Evolutionary conservation across 2,797 vertebrate species (phyloP).

Genomic region (Centroberyx gerrardi): DNA sequence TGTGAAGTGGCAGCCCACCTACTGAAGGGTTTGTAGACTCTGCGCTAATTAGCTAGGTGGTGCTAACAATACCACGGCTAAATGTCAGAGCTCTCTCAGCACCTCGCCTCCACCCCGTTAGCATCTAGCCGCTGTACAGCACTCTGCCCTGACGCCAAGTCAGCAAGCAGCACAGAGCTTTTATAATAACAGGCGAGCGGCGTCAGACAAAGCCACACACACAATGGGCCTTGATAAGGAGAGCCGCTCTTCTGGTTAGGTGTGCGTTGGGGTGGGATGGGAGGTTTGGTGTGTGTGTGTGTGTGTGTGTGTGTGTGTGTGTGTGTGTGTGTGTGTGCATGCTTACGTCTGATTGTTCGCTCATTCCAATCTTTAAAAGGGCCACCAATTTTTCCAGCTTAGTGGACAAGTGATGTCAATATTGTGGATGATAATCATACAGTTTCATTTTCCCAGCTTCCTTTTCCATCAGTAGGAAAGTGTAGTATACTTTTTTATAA

Average conservation of each 20-base stretch:
- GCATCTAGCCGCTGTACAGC: constrained; percentile 39
- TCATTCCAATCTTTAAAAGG: constrained; percentile 39
- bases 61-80: constrained; percentile 74
- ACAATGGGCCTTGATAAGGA: constrained; percentile 13
- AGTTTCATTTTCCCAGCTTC: constrained; percentile 19
- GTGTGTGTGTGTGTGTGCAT: background rate
- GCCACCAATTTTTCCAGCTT: constrained; percentile 52
- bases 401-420: constrained; percentile 38
- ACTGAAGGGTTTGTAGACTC: constrained; percentile 43
- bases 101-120: constrained; percentile 60
- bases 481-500: constrained; percentile 22
- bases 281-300: constrained; percentile 16
- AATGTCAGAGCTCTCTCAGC: constrained; percentile 83
- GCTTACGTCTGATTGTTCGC: constrained; percentile 35
- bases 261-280: constrained; percentile 1
- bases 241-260: constrained; percentile 8
- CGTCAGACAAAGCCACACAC: constrained; percentile 12
- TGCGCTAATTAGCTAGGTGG: constrained; percentile 68
- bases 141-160: constrained; percentile 35
- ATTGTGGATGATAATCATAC: constrained; percentile 38
- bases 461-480: constrained; percentile 18
- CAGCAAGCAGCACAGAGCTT: constrained; percentile 36
- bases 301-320: constrained; percentile 6
- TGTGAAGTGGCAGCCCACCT: constrained; percentile 35
- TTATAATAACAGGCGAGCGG: background rate